phyloP scores from a whole-genome alignment of 30 jellyfish, hydroid and myxozoan genomes.

The Aurelia coerulea region DNA sequence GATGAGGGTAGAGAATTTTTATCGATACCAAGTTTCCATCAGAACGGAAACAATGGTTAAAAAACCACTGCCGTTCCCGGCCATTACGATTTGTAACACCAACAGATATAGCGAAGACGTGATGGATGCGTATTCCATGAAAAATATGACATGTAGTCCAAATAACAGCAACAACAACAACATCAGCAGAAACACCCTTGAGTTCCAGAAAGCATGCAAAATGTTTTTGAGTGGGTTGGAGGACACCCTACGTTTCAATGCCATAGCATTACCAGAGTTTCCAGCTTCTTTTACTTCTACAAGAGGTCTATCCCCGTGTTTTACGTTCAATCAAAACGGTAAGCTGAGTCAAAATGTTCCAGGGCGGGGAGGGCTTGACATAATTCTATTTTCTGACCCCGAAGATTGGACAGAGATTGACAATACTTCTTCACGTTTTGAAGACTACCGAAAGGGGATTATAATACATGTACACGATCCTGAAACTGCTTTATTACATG shows the following conservation, averaged over 20 bases:
- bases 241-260: conserved; percentile 38
- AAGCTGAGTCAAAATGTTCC: conserved; percentile 1
- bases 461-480: conserved; percentile 40
- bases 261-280: conserved; percentile 3
- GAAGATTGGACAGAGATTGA: not conserved
- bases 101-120: conserved; percentile 9
- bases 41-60: conserved; percentile 7
- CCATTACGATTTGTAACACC: conserved; percentile 42
- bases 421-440: conserved; percentile 25
- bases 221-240: conserved; percentile 47
- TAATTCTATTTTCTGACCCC: conserved; percentile 38
- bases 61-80: conserved; percentile 51
- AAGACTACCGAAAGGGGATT: conserved; percentile 32
- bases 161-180: not conserved
- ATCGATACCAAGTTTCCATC: conserved; percentile 35
- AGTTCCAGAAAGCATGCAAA: conserved; percentile 47
- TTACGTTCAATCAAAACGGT: conserved; percentile 46
- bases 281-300: conserved; percentile 15
- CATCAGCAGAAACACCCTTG: not conserved
- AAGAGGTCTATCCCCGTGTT: conserved; percentile 7
- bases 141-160: conserved; percentile 11
- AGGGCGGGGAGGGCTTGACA: conserved; percentile 40
- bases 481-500: not conserved
- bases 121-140: not conserved
- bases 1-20: not conserved